Evolutionary conservation across 2,797 vertebrate species (phyloP), one percentile per base, ranked within the genome.

Genomic region (Onychomys torridus): DNA sequence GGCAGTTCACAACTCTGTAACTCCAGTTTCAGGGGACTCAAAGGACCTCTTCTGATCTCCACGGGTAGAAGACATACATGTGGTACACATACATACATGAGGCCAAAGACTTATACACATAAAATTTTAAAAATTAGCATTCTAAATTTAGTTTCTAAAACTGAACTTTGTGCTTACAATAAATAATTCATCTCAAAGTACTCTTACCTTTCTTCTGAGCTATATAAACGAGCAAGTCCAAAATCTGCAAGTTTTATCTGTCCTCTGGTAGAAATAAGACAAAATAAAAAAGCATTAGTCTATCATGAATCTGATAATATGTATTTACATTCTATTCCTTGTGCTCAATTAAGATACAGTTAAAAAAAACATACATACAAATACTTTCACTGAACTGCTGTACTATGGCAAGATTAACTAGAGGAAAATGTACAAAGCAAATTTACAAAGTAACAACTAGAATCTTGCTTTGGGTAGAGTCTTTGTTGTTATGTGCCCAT

Each of bases 241-340:
- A 99, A 99, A 98, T 99, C 99, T 87, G 99, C 99, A 29, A 99
- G 99, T 97, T 99, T 99, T 98, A 99, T 99, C 98, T 99, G 99
- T 98, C 99, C 99, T 98, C 99, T 99, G 98, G 97, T 98, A 96
- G 97, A 98, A 98, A 98, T 94, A 98, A 90, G 78, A 98, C 96
- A 98, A 95, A 98, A 98, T 76, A 89, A 95, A 96, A 95, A 88
- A 37, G 0, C 67, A 88, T 96, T 92, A 94, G 46, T 86, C 32
- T 95, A 89, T 21, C 87, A 40, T 94, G 27, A 95, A 90, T 12
- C 16, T 95, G n/a, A 87, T 78, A 57, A 91, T 67, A 86, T 17
- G 89, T 19, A 91, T 57, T 89, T 63, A 89, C 77, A 52, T 67
- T 91, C 71, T 95, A 69, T 73, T 95, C 59, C 46, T 67, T 83